phyloP scores from a whole-genome alignment of 2,113 vertebrate genomes.

The Microtus richardsoni region DNA sequence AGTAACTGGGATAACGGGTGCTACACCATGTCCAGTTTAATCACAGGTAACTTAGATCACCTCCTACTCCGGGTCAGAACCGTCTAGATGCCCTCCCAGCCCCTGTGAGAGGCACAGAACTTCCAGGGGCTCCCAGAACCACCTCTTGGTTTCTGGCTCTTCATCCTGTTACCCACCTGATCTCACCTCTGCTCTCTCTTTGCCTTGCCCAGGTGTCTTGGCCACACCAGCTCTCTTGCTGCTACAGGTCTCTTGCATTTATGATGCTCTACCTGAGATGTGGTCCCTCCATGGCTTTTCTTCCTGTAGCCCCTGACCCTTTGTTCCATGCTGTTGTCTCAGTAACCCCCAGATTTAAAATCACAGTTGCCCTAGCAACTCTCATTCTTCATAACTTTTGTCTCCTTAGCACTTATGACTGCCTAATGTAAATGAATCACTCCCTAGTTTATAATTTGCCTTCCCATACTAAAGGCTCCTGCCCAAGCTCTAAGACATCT shows the following conservation, averaged over 20 bases:
- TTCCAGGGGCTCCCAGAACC: background rate
- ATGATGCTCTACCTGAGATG: background rate
- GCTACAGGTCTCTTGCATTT: background rate
- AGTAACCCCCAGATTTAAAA: background rate
- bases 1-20: background rate
- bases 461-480: too few relatives aligned
- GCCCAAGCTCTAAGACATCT: too few relatives aligned
- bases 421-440: background rate
- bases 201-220: background rate
- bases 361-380: background rate
- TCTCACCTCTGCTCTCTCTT: background rate
- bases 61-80: background rate
- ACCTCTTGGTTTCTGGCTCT: background rate
- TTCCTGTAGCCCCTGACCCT: background rate
- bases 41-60: background rate
- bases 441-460: background rate
- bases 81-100: background rate
- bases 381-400: background rate
- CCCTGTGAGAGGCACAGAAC: background rate
- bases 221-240: background rate
- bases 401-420: background rate
- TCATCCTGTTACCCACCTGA: background rate
- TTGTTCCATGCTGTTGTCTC: background rate
- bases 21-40: background rate
- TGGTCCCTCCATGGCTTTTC: background rate